phyloP scores from a whole-genome alignment of 1,140 invertebrate genomes.

The Caenorhabditis inopinata region DNA sequence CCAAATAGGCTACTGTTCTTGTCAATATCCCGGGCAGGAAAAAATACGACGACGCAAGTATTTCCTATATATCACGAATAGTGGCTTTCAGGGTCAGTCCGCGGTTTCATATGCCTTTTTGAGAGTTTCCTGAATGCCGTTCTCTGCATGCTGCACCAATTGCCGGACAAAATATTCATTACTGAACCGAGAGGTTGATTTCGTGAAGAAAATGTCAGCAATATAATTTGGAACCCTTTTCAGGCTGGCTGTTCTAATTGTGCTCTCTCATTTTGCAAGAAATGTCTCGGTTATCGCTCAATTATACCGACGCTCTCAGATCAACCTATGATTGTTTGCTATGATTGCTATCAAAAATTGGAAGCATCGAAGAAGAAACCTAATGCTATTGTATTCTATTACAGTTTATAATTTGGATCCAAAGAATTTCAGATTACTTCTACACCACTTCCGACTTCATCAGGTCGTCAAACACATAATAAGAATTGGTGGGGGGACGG shows the following conservation, averaged over 20 bases:
- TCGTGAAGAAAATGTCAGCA: neutral
- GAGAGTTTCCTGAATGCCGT: neutral
- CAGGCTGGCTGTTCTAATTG: slow-evolving; percentile 39
- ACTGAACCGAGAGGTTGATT: neutral
- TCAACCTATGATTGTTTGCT: slow-evolving; percentile 23
- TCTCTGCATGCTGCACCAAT: neutral
- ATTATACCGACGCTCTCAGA: neutral
- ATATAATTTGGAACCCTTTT: neutral
- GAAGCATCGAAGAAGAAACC: slow-evolving; percentile 26
- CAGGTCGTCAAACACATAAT: neutral
- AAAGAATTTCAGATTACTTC: slow-evolving; percentile 26
- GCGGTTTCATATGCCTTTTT: too few relatives aligned
- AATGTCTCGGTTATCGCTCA: slow-evolving; percentile 9
- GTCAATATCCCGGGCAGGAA: too few relatives aligned
- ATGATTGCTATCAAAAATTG: slow-evolving; percentile 31
- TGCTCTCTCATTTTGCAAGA: slow-evolving; percentile 41
- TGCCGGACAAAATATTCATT: neutral
- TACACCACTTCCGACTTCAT: neutral
- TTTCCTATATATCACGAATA: too few relatives aligned
- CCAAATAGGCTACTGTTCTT: too few relatives aligned
- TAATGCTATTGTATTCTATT: neutral
- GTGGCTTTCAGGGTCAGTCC: too few relatives aligned
- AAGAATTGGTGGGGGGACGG: slow-evolving; percentile 34
- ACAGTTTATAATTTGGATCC: too few relatives aligned
- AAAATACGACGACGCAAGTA: too few relatives aligned